phyloP scores from a whole-genome alignment of 2,888 invertebrate species.

The Drosophila suboccidentalis region DNA sequence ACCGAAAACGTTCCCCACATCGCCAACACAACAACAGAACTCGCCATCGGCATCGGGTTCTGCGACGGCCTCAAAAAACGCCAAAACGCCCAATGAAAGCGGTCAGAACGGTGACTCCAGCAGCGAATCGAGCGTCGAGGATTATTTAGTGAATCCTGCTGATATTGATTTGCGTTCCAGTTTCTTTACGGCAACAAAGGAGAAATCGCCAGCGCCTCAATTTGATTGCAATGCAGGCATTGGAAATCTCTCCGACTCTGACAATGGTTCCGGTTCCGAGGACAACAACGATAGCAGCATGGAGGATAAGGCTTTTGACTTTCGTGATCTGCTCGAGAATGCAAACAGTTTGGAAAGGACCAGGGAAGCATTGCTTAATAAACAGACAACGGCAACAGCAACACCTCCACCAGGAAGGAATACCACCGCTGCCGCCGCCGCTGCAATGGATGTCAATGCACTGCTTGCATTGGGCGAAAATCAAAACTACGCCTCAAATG shows the following conservation, averaged over 20 bases:
- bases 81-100: slow-evolving; percentile 78
- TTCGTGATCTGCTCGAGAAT: slow-evolving; percentile 87
- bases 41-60: slow-evolving; percentile 80
- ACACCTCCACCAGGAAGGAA: slow-evolving; percentile 31
- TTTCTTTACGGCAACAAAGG: slow-evolving; percentile 85
- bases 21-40: slow-evolving; percentile 61
- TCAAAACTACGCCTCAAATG: slow-evolving; percentile 69
- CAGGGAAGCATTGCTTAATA: slow-evolving; percentile 85
- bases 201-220: slow-evolving; percentile 71
- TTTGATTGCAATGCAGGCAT: slow-evolving; percentile 85
- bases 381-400: slow-evolving; percentile 49
- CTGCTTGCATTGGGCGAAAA: slow-evolving; percentile 89
- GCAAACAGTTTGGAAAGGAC: slow-evolving; percentile 88
- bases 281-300: slow-evolving; percentile 78
- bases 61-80: slow-evolving; percentile 81
- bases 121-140: slow-evolving; percentile 73
- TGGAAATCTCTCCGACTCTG: slow-evolving; percentile 79
- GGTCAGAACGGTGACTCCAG: slow-evolving; percentile 54
- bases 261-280: slow-evolving; percentile 82
- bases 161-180: slow-evolving; percentile 87
- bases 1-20: slow-evolving; percentile 77
- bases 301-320: slow-evolving; percentile 77
- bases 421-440: slow-evolving; percentile 60
- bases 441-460: slow-evolving; percentile 87
- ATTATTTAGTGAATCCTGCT: slow-evolving; percentile 87